Conservation (phyloP, 2,797 vertebrate genomes). For the Notolepis coatsorum region DNA sequence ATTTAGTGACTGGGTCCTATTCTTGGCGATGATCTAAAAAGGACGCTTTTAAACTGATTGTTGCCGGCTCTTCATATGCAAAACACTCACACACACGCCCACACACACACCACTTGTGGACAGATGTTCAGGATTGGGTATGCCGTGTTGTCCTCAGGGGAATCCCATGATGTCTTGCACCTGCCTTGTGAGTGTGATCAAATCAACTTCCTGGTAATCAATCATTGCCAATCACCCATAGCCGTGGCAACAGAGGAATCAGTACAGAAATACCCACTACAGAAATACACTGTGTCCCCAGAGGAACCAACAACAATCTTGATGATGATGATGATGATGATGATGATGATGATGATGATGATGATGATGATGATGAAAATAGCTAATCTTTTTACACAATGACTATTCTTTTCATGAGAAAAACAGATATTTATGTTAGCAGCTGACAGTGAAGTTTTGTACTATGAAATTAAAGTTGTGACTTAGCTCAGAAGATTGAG, state of each 20-base stretch:
- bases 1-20: not conserved
- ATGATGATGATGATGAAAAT: no score
- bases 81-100: slow-evolving; percentile 33
- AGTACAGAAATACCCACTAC: slow-evolving; percentile 21
- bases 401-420: no score
- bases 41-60: slow-evolving; percentile 74
- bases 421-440: not conserved
- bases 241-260: slow-evolving; percentile 18
- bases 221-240: slow-evolving; percentile 34
- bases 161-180: slow-evolving; percentile 58
- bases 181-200: slow-evolving; percentile 45
- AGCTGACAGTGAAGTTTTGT: not conserved
- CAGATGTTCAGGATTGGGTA: slow-evolving; percentile 59
- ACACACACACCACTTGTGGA: slow-evolving; percentile 25
- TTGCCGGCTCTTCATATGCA: slow-evolving; percentile 57
- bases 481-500: no score
- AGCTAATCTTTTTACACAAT: no score
- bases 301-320: not conserved
- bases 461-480: no score
- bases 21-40: slow-evolving; percentile 33
- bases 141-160: slow-evolving; percentile 23
- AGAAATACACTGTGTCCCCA: not conserved
- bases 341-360: no score
- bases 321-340: no score
- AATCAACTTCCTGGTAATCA: slow-evolving; percentile 50